Percentiles rank a stretch among this genome's conserved stretches.
phyloP scores from a whole-genome alignment of 2,797 vertebrate genomes.

The Aplochiton taeniatus region DNA sequence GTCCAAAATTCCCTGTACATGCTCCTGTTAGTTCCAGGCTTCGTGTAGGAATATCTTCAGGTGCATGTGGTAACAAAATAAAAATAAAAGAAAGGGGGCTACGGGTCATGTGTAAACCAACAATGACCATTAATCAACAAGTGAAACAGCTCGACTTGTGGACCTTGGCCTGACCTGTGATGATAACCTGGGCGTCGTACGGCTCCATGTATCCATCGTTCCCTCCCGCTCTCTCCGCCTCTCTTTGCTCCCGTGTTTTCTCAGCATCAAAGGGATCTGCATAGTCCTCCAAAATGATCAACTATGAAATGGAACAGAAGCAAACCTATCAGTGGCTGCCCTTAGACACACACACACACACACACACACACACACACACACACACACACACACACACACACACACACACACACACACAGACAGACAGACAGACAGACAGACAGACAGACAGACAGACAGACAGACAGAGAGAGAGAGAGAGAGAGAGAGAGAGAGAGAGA shows the following conservation, averaged over 20 bases:
- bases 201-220: slow-evolving; percentile 98
- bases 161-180: slow-evolving; percentile 80
- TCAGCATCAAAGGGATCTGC: slow-evolving; percentile 94
- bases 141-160: too few relatives aligned
- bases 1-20: too few relatives aligned
- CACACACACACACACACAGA: neutral
- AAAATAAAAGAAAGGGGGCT: too few relatives aligned
- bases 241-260: slow-evolving; percentile 88
- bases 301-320: slow-evolving; percentile 63
- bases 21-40: too few relatives aligned
- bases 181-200: slow-evolving; percentile 95
- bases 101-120: too few relatives aligned
- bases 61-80: too few relatives aligned
- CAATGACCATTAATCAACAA: too few relatives aligned
- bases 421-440: slow-evolving; percentile 15
- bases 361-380: neutral
- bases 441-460: neutral
- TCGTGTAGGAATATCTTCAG: too few relatives aligned
- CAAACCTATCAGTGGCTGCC: slow-evolving; percentile 7
- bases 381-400: slow-evolving; percentile 10
- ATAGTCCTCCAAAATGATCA: slow-evolving; percentile 95
- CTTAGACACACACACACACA: slow-evolving; percentile 21
- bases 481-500: slow-evolving; percentile 2
- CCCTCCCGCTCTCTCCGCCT: slow-evolving; percentile 87
- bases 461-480: slow-evolving; percentile 16